A percentile compares a stretch with the other conserved stretches of the same genome.
Conservation (phyloP, 2,797 vertebrate genomes). For the Sylvia borin region DNA sequence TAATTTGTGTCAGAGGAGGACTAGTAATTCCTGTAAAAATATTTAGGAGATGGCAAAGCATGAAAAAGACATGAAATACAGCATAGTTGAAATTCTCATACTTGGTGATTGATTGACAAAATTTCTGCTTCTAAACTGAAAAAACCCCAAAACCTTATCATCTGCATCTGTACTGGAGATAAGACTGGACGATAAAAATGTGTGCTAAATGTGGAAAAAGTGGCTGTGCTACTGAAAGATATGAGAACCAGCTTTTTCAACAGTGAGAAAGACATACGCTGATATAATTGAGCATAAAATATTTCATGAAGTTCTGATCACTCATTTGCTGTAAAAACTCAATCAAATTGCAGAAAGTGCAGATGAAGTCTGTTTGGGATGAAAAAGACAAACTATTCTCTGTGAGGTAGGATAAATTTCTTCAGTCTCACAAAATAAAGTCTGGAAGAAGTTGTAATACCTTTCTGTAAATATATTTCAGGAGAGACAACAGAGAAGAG, state of each 20-base stretch:
- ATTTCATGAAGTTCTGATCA: background rate
- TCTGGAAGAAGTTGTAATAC: background rate
- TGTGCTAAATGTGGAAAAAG: background rate
- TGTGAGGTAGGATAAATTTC: background rate
- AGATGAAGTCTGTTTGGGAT: background rate
- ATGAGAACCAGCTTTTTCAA: background rate
- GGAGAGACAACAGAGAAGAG: background rate
- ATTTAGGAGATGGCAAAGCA: background rate
- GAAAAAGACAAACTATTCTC: background rate
- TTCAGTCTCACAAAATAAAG: background rate
- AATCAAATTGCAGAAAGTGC: background rate
- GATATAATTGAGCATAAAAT: background rate
- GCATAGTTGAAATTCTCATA: background rate
- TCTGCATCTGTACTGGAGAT: background rate
- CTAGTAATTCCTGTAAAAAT: background rate
- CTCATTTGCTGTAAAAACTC: background rate
- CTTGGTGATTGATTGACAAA: background rate
- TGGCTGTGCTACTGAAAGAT: background rate
- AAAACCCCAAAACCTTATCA: background rate
- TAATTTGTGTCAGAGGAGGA: background rate
- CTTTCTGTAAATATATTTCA: background rate
- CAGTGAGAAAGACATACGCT: background rate
- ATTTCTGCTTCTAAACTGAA: background rate
- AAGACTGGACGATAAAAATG: background rate
- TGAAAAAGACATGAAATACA: background rate